These are phyloP conservation scores for Prionailurus bengalensis DNA, from an alignment of 2,113 vertebrate species.

Conservation along the genomic window DNA sequence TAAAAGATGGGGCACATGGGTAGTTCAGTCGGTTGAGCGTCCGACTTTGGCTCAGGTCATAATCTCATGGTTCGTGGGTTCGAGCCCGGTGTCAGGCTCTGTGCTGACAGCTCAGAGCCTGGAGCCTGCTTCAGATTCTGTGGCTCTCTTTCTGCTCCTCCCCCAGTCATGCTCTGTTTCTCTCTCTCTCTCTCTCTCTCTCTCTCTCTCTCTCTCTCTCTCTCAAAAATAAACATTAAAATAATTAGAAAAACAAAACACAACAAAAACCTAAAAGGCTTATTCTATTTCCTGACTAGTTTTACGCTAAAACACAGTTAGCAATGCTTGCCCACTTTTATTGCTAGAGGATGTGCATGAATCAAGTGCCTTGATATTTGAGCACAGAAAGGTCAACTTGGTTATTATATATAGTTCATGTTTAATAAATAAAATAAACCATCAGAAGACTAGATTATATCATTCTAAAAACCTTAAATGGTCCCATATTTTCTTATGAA, in stretches of 20 bases:
- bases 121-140: too few species aligned
- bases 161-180: too few species aligned
- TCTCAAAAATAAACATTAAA: too few species aligned
- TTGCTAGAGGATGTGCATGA: neutral
- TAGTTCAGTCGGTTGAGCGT: too few species aligned
- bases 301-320: neutral
- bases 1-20: neutral
- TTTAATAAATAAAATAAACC: slow-evolving; percentile 38
- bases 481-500: slow-evolving; percentile 16
- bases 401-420: neutral
- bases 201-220: too few species aligned
- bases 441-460: neutral
- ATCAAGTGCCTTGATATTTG: neutral
- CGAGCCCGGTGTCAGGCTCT: too few species aligned
- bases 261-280: neutral
- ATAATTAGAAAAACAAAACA: too few species aligned
- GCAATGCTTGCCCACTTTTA: neutral
- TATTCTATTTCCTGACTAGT: neutral
- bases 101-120: too few species aligned
- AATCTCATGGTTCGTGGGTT: too few species aligned
- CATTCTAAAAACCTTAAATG: slow-evolving; percentile 29
- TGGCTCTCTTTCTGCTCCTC: too few species aligned
- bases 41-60: too few species aligned
- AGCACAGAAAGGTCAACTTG: neutral
- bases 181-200: too few species aligned